Base-by-base conservation (phyloP, 1,140 invertebrate genomes). In the Zelostemma sp. region DNA sequence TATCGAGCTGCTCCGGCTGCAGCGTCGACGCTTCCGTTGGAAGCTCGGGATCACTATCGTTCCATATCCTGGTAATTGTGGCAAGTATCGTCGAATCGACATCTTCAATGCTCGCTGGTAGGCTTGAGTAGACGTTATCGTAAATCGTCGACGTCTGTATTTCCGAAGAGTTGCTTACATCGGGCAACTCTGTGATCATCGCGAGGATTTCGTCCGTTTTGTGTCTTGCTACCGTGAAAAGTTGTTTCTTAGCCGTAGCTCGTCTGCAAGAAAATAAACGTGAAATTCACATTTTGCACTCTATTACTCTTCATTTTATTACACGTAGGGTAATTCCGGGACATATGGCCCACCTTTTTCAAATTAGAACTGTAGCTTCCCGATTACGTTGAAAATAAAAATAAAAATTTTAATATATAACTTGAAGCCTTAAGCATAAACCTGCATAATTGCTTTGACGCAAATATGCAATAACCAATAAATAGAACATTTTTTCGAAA, bases 21-120 rank as follows among this genome's bases (percentile, higher is more conserved):
- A 11, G 17, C 16, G 25, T 56, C 16, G 40, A 43, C 40, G 67
- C 51, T 15, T 62, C 57, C 6, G 64, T 73, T n/a, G 66, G 60
- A 18, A 58, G 16, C 1, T 74, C 67, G 47, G 73, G 58, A 45
- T 77, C 75, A 65, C 70, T 80, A 12, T 69, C 51, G 54, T 83
- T 82, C 45, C 79, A 70, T 68, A 79, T 72, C 49, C 68, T 57
- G 1, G 70, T 70, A 40, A 76, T 63, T 19, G 61, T 68, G n/a
- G 66, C 60, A 12, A 58, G 57, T 47, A 78, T 58, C 47, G 48
- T 75, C 63, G 76, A 65, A 70, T 71, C 68, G 17, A 66, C 63
- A 16, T 55, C 59, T 8, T 68, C 66, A 25, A 66, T 15, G 50
- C 58, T 75, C n/a, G 33, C 11, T 11, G 57, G 45, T 19, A 68